Percentiles rank a stretch among this genome's conserved stretches.
phyloP scores from a whole-genome alignment of 2,113 vertebrate species.

The Phoenicopterus ruber region DNA sequence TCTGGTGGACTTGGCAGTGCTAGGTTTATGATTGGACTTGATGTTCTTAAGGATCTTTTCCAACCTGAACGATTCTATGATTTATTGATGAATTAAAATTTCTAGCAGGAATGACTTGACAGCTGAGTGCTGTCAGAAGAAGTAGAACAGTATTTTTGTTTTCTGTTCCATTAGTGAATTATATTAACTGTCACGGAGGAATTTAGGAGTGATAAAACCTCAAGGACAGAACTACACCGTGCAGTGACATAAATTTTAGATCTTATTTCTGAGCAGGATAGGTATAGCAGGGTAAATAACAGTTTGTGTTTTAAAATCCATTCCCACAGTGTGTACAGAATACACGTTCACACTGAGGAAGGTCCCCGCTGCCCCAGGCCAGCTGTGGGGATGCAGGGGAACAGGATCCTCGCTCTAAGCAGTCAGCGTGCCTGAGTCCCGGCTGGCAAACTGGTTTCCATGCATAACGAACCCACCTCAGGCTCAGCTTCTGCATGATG shows the following conservation, averaged over 20 bases:
- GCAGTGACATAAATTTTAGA: not conserved
- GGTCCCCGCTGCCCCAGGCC: not conserved
- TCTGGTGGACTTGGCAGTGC: not conserved
- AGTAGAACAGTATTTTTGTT: not conserved
- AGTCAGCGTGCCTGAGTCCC: not conserved
- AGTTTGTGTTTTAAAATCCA: not conserved
- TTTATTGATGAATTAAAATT: not conserved
- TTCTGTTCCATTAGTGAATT: not conserved
- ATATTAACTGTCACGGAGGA: not conserved
- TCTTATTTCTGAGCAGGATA: not conserved
- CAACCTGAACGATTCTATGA: not conserved
- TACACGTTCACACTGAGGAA: not conserved
- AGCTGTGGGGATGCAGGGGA: accelerated
- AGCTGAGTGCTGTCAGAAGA: not conserved
- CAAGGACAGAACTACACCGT: not conserved
- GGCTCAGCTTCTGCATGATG: not conserved
- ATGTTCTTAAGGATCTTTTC: not conserved
- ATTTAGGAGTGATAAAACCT: not conserved
- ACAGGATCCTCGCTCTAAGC: not conserved
- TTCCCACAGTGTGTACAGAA: not conserved
- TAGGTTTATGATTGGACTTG: not conserved
- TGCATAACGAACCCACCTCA: not conserved
- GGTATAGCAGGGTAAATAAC: not conserved
- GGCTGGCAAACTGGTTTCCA: not conserved
- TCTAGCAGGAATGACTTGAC: not conserved